These are phyloP conservation scores for Coranthus polyacanthus DNA, from an alignment of 2,797 vertebrate species.

Conservation along the genomic window DNA sequence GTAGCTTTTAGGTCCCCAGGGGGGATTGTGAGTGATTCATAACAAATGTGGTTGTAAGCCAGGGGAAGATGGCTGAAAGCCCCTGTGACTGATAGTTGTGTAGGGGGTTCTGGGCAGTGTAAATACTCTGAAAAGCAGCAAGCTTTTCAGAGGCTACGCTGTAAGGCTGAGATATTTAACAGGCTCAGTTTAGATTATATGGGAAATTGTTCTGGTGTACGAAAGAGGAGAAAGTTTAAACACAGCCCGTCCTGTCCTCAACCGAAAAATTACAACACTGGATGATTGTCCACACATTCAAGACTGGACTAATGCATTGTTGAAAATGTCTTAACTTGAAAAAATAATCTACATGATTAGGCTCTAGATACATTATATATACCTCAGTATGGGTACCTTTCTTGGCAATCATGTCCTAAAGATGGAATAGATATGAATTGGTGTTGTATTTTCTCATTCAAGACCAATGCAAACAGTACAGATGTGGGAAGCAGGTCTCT, in stretches of 20 bases:
- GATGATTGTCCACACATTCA: too few relatives aligned
- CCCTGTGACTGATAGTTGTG: constrained; percentile 40
- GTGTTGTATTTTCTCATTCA: too few relatives aligned
- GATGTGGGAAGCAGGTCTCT: too few relatives aligned
- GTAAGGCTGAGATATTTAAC: constrained; percentile 26
- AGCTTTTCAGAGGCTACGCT: constrained; percentile 5
- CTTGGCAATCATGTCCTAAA: too few relatives aligned
- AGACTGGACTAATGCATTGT: too few relatives aligned
- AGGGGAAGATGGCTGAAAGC: constrained; percentile 37
- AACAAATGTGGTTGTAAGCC: constrained; percentile 23
- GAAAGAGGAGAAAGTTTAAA: constrained; percentile 9
- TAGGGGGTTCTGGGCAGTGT: constrained; percentile 7
- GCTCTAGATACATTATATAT: too few relatives aligned
- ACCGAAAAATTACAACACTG: neutral
- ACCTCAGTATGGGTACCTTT: too few relatives aligned
- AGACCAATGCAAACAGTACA: too few relatives aligned
- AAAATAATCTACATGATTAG: too few relatives aligned
- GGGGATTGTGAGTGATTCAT: constrained; percentile 55
- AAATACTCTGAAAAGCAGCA: constrained; percentile 24
- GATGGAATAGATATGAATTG: too few relatives aligned
- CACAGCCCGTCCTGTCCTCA: too few relatives aligned
- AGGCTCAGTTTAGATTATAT: constrained; percentile 16
- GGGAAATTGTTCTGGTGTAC: constrained; percentile 5
- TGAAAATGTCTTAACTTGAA: too few relatives aligned
- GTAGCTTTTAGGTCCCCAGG: constrained; percentile 17